phyloP scores from a whole-genome alignment of 2,888 invertebrate genomes.

The Proisotoma minuta region DNA sequence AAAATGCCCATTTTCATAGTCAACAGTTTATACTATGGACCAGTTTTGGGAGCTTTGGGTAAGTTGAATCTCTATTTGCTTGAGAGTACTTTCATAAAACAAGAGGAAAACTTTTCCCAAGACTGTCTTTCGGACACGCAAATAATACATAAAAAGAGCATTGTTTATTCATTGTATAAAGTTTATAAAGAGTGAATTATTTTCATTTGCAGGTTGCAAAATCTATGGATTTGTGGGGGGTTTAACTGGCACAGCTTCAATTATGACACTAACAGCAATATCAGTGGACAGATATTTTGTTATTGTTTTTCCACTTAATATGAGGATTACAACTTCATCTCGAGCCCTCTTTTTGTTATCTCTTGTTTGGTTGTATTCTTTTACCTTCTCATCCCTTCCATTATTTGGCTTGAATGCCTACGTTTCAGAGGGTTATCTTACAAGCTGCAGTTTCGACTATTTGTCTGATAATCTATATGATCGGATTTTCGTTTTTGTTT shows the following conservation, averaged over 20 bases:
- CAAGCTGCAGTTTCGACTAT: slow-evolving; percentile 81
- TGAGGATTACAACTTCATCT: slow-evolving; percentile 60
- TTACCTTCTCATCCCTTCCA: slow-evolving; percentile 65
- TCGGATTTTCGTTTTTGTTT: slow-evolving; percentile 66
- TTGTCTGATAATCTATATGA: slow-evolving; percentile 60
- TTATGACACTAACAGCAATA: slow-evolving; percentile 72
- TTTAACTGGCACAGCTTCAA: slow-evolving; percentile 73
- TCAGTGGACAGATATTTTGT: slow-evolving; percentile 77
- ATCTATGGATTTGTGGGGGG: slow-evolving; percentile 76
- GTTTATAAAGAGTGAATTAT: no score
- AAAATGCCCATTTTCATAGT: slow-evolving; percentile 70
- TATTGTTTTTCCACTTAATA: slow-evolving; percentile 71
- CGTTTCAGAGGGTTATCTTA: slow-evolving; percentile 76
- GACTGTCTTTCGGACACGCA: no score
- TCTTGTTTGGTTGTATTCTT: slow-evolving; percentile 69
- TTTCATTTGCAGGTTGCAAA: slow-evolving; percentile 70
- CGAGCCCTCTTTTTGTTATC: slow-evolving; percentile 61
- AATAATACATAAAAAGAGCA: no score
- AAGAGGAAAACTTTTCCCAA: no score
- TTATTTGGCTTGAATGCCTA: slow-evolving; percentile 69
- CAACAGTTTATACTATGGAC: slow-evolving; percentile 68
- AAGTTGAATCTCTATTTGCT: slow-evolving; percentile 44
- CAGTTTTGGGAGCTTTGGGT: slow-evolving; percentile 68
- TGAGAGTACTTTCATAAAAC: not conserved
- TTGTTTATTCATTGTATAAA: no score